A percentile compares a stretch with the other conserved stretches of the same genome.
These are phyloP conservation scores for Chrysopilus asiliformis DNA, from an alignment of 2,888 invertebrate species.

Conservation along the genomic window DNA sequence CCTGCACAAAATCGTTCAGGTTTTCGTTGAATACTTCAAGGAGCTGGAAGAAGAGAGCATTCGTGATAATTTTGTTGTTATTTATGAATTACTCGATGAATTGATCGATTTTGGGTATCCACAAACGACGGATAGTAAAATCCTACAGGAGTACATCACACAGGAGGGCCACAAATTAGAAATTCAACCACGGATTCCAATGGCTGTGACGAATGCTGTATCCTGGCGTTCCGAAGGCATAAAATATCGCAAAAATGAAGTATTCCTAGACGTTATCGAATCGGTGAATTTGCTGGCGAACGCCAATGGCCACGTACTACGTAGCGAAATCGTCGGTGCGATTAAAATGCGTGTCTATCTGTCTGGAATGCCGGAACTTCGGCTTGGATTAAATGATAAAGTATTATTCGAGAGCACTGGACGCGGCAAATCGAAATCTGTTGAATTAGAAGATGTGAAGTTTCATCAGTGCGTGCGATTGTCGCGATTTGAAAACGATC, in stretches of 20 bases:
- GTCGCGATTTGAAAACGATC: constrained; percentile 94
- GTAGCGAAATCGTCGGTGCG: constrained; percentile 96
- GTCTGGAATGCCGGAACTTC: constrained; percentile 95
- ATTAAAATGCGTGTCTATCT: constrained; percentile 98
- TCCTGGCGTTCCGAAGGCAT: constrained; percentile 98
- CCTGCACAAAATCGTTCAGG: constrained; percentile 91
- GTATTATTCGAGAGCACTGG: constrained; percentile 96
- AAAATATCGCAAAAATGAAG: constrained; percentile 97
- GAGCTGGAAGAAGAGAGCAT: constrained; percentile 97
- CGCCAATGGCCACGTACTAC: constrained; percentile 90
- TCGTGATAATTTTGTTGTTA: constrained; percentile 96
- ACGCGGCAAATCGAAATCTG: constrained; percentile 92
- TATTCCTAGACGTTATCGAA: constrained; percentile 97
- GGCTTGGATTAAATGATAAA: constrained; percentile 94
- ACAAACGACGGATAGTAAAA: constrained; percentile 96
- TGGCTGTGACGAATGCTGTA: constrained; percentile 99
- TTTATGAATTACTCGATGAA: constrained; percentile 94
- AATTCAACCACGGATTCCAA: constrained; percentile 89
- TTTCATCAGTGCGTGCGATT: constrained; percentile 97
- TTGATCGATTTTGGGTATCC: constrained; percentile 97
- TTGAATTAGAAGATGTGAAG: constrained; percentile 96
- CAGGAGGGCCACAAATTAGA: constrained; percentile 97
- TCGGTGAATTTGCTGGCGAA: constrained; percentile 92
- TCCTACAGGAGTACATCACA: constrained; percentile 94
- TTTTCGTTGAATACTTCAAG: constrained; percentile 92